A percentile compares a stretch with the other conserved stretches of the same genome.
These are phyloP conservation scores for Neoascia interrupta DNA, from an alignment of 2,888 invertebrate species.

Conservation along the genomic window DNA sequence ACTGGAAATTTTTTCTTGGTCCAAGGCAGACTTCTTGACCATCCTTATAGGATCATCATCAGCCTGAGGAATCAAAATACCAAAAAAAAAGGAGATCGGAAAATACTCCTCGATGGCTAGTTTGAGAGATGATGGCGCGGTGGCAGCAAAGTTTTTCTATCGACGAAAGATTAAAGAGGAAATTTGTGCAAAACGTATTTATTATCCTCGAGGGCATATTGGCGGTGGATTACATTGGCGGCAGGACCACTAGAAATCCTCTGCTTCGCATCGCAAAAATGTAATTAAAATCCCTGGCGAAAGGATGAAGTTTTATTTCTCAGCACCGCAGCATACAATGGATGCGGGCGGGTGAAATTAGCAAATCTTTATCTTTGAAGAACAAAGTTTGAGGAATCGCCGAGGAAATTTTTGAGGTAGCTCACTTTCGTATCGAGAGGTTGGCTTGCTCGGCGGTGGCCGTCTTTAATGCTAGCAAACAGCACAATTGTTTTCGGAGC, in stretches of 20 bases:
- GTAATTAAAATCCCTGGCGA: conserved; percentile 60
- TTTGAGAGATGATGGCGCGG: not conserved
- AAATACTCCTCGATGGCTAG: conserved; percentile 13
- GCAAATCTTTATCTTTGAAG: conserved; percentile 42
- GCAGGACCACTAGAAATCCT: conserved; percentile 1
- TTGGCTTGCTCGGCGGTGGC: too few relatives aligned
- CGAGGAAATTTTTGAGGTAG: conserved; percentile 26
- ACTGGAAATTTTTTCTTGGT: too few relatives aligned
- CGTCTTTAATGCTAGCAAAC: too few relatives aligned
- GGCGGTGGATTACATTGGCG: conserved; percentile 49
- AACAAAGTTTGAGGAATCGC: conserved; percentile 18
- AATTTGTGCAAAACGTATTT: conserved; percentile 60
- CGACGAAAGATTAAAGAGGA: conserved; percentile 50
- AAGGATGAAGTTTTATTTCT: conserved; percentile 55
- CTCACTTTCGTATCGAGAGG: conserved; percentile 11
- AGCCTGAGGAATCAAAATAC: too few relatives aligned
- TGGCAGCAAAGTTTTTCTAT: conserved; percentile 42
- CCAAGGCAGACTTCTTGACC: conserved; percentile 27
- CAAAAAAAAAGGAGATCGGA: conserved; percentile 15
- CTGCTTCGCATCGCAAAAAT: conserved; percentile 39
- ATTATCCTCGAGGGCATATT: conserved; percentile 61
- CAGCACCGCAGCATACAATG: conserved; percentile 1
- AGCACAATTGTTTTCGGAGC: too few relatives aligned
- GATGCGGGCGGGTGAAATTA: conserved; percentile 11
- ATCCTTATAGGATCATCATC: not conserved